Evolutionary conservation across 2,888 invertebrate species (phyloP), one percentile per base, ranked within the genome.

Genomic region (Lasioglossum malachurum): DNA sequence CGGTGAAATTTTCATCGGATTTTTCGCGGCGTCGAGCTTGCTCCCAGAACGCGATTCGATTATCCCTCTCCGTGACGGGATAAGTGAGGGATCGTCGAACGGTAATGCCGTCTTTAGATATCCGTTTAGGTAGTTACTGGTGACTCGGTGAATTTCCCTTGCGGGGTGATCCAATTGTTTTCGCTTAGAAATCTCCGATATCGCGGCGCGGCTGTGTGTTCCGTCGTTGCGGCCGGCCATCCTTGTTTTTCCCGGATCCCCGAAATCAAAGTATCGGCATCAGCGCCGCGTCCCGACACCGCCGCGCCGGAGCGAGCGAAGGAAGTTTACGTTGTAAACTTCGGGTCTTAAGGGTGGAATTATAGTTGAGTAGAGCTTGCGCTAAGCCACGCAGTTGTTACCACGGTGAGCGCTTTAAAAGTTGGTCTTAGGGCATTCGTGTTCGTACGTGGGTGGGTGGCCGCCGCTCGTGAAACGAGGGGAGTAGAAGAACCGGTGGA

Each of bases 401-500:
- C 91, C 89, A 88, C 92, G 94, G 91, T 90, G 92, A 94, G 92
- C 93, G 94, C 93, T 94, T 94, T 92, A 93, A 94, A 94, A 94
- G 93, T 94, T 94, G 90, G 86, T 90, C 90, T 86, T 82, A 88
- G 87, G 69, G 84, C 87, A 89, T 88, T 89, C 88, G 88, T 81
- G 91, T 73, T 79, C 84, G 87, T 87, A 69, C 78, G 74, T 46
- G 78, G 27, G 44, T 23, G 46, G 44, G 27, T n/a, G 44, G 44
- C 19, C 27, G 44, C 4, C 41, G 71, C 14, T 38, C 38, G n/a
- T 41, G 41, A 44, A 38, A 71, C 4, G 41, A 71, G n/a, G 57
- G n/a, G 57, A n/a, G n/a, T n/a, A 57, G 57, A n/a, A 57, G 57
- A 57, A 57, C 57, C n/a, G n/a, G 71, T 1, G n/a, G 44, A 71